These are phyloP conservation scores for Tipula lateralis DNA, from an alignment of 2,888 invertebrate genomes.

Conservation along the genomic window DNA sequence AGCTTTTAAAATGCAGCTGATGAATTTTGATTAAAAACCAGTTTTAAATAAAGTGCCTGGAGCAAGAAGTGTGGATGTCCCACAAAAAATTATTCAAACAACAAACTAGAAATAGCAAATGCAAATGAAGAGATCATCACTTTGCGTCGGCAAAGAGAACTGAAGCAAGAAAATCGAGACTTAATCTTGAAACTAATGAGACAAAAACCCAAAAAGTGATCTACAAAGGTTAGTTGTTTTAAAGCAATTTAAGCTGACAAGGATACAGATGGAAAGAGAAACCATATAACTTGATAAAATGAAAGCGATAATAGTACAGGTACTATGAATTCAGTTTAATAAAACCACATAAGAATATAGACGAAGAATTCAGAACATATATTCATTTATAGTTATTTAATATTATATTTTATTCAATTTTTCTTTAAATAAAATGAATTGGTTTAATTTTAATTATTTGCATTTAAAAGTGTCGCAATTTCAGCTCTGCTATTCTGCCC, in stretches of 20 bases:
- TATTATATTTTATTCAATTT: neutral
- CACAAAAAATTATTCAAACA: neutral
- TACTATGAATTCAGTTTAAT: too few relatives aligned
- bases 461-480: neutral
- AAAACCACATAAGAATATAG: too few relatives aligned
- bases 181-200: neutral
- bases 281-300: neutral
- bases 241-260: neutral
- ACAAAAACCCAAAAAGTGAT: neutral
- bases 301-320: neutral
- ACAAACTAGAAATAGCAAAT: neutral
- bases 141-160: neutral
- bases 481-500: neutral
- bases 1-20: neutral
- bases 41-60: neutral
- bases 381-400: neutral
- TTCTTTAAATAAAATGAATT: neutral
- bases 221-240: neutral
- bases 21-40: neutral
- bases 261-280: neutral
- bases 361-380: neutral
- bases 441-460: neutral
- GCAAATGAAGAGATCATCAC: neutral
- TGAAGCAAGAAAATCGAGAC: neutral
- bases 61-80: neutral